Percentiles rank a stretch among this genome's conserved stretches.
Evolutionary conservation across 2,888 invertebrate species (phyloP).

Genomic region (Meiosimyza decipiens): DNA sequence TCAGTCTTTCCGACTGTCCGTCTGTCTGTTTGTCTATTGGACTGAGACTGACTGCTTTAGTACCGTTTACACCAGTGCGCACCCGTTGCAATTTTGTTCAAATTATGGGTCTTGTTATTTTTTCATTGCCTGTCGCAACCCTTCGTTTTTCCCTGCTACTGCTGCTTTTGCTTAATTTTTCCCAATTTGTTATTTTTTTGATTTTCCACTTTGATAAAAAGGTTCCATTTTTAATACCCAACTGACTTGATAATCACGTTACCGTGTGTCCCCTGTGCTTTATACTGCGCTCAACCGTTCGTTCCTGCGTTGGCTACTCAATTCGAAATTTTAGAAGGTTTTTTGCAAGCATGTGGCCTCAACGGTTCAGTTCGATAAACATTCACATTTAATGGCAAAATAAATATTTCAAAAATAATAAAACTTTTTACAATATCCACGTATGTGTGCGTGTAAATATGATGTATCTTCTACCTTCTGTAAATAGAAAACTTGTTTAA

Average conservation of each 20-base stretch:
- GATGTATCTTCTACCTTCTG: too few species aligned
- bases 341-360: too few species aligned
- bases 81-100: not conserved
- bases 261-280: not conserved
- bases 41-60: not conserved
- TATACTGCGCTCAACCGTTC: not conserved
- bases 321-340: too few species aligned
- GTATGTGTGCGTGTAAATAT: too few species aligned
- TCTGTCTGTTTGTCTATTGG: not conserved
- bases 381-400: not conserved
- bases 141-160: not conserved
- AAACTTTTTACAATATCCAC: not conserved
- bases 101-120: conserved; percentile 1
- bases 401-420: not conserved
- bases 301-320: not conserved
- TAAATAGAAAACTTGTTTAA: conserved; percentile 2
- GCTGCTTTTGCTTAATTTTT: conserved; percentile 14
- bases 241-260: conserved; percentile 15
- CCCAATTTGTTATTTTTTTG: conserved; percentile 15
- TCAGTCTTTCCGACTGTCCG: not conserved
- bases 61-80: too few species aligned
- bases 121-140: not conserved
- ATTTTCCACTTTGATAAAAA: conserved; percentile 34
- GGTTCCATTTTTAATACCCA: conserved; percentile 28
- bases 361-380: too few species aligned